phyloP scores from a whole-genome alignment of 92 coral and sea anemone species.

The Chrysogorgia sp. region DNA sequence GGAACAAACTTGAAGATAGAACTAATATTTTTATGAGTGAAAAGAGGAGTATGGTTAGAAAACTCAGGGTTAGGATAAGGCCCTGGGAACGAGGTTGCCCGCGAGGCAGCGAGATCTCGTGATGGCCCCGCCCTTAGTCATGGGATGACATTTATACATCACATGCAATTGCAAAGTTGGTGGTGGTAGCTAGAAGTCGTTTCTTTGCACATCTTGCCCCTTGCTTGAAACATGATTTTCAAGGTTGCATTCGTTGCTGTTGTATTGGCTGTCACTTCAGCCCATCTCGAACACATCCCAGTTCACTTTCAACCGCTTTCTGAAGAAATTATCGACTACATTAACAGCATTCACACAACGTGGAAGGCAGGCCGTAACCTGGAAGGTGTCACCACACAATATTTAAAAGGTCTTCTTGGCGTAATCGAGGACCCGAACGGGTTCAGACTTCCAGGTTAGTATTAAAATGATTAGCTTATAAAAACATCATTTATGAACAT shows the following conservation, averaged over 20 bases:
- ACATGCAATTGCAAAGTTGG: neutral
- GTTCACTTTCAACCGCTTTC: conserved; percentile 55
- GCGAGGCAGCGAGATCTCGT: too few relatives aligned
- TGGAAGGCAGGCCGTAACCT: conserved; percentile 64
- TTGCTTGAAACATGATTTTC: conserved; percentile 3
- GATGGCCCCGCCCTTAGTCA: too few relatives aligned
- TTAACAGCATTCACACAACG: conserved; percentile 54
- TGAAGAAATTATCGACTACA: conserved; percentile 57
- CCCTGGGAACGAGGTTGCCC: too few relatives aligned
- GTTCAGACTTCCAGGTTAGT: conserved; percentile 29
- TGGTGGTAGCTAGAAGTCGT: neutral
- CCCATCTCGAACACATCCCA: conserved; percentile 35
- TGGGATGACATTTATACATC: neutral
- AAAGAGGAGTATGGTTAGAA: too few relatives aligned
- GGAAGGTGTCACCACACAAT: conserved; percentile 46
- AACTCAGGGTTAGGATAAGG: too few relatives aligned
- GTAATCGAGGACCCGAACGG: conserved; percentile 41
- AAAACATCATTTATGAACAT: too few relatives aligned
- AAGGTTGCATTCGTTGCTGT: conserved; percentile 10
- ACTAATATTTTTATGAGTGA: too few relatives aligned
- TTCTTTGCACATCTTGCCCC: neutral
- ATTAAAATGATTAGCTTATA: too few relatives aligned
- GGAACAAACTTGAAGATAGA: too few relatives aligned
- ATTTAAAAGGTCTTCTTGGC: conserved; percentile 59
- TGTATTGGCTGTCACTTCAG: conserved; percentile 30